Evolutionary conservation across 2,797 vertebrate genomes (phyloP).

Genomic region (Gobio occitaniae): DNA sequence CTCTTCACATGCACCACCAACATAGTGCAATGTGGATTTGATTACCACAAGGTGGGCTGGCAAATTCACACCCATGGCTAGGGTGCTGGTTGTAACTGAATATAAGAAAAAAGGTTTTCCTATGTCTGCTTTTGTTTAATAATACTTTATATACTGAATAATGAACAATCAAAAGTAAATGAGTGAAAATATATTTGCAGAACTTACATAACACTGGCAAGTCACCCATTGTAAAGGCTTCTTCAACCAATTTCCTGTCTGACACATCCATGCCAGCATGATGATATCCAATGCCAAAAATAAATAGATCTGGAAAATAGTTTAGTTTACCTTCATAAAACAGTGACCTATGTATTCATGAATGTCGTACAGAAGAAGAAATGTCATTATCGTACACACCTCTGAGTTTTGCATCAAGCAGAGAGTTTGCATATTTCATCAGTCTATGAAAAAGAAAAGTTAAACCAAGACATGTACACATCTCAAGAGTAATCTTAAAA

Average conservation of each 20-base stretch:
- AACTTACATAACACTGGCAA: conserved; percentile 95
- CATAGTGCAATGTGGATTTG: conserved; percentile 97
- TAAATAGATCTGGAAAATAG: conserved; percentile 80
- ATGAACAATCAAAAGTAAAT: background rate
- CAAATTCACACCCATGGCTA: conserved; percentile 97
- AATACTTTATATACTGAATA: background rate
- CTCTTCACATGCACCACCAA: conserved; percentile 91
- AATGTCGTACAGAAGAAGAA: conserved; percentile 46
- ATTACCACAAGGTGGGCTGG: conserved; percentile 97
- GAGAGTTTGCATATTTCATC: conserved; percentile 84
- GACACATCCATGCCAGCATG: conserved; percentile 93
- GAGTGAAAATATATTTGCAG: conserved; percentile 18
- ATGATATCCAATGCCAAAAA: conserved; percentile 91
- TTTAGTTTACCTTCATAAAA: background rate
- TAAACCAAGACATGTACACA: background rate
- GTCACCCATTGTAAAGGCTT: conserved; percentile 88
- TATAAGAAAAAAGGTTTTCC: conserved; percentile 21
- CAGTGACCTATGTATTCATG: background rate
- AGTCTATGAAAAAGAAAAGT: conserved; percentile 76
- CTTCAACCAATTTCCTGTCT: conserved; percentile 92
- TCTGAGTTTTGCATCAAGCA: conserved; percentile 91
- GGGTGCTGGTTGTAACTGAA: conserved; percentile 95
- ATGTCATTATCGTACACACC: conserved; percentile 74
- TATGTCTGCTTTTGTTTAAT: background rate
- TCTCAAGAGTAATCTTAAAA: background rate